Base-by-base conservation (phyloP, 2,113 vertebrate genomes). In the Microcebus ravelobensis region DNA sequence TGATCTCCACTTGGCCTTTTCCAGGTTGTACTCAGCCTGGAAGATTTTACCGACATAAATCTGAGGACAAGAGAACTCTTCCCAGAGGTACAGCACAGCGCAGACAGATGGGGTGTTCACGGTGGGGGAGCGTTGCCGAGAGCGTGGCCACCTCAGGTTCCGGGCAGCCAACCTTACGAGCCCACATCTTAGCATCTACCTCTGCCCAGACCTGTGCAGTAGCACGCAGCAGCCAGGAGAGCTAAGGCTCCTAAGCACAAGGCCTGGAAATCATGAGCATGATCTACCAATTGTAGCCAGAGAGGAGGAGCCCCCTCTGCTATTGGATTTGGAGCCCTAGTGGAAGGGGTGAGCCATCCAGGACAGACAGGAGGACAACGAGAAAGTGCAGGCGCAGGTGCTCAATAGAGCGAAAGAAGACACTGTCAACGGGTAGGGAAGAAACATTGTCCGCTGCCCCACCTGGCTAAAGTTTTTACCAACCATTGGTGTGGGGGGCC, bases 361-460 rank as follows among this genome's bases (percentile, higher is more conserved):
- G 74, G 14, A 18, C 25, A 87, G 70, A 74, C 61, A 31, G 34
- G 5, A 52, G n/a, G 50, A 36, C 0, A 2, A 65, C 23, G 27
- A 61, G 52, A 34, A 34, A 50, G 80, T 6, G 6, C 70, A 50
- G 68, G 50, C 27, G 25, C 42, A 71, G 59, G 48, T 11, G 25
- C 67, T 77, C 84, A 12, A 65, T 9, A 86, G 61, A 45, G 50
- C 7, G 81, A 91, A 45, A 93, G 82, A 73, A 76, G 92, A 50
- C 29, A 31, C 77, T 34, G 82, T 55, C 80, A 55, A 14, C 0
- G 0, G 18, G 29, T 77, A 86, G 52, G 55, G 10, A 59, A 10
- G 31, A 67, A n/a, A 50, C 42, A 21, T 15, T 65, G 11, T 29
- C 45, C 77, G 90, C 39, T 71, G 50, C 55, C 45, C 45, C 42